Percentiles rank a stretch among this genome's conserved stretches.
These are phyloP conservation scores for Lasiurus cinereus DNA, from an alignment of 2,113 vertebrate species.

Conservation along the genomic window DNA sequence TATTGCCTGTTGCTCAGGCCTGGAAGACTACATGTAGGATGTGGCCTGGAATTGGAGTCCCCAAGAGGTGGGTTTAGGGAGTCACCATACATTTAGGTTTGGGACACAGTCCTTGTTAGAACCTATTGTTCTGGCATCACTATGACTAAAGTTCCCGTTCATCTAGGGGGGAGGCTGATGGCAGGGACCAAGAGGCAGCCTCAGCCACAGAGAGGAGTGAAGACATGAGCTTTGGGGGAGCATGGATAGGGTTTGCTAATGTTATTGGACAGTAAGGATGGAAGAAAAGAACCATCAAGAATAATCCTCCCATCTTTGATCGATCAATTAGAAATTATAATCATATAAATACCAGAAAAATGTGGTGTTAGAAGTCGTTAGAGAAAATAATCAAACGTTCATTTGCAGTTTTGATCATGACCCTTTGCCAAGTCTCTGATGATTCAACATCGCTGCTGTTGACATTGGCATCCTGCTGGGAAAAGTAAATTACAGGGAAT, in stretches of 20 bases:
- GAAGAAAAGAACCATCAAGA: neutral
- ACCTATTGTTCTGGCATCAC: neutral
- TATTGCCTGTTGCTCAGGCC: fast-evolving
- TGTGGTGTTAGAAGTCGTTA: neutral
- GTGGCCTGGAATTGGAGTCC: neutral
- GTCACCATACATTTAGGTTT: no score
- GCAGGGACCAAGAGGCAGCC: neutral
- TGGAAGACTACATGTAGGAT: fast-evolving
- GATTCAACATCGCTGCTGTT: neutral
- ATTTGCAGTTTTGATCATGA: neutral
- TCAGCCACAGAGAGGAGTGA: neutral
- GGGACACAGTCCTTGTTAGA: neutral
- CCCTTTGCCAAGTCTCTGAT: neutral
- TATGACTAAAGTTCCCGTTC: fast-evolving
- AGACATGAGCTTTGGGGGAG: neutral
- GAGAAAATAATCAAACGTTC: neutral
- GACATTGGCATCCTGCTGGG: neutral
- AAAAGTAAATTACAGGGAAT: neutral
- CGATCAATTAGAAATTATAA: neutral
- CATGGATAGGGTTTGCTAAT: fast-evolving
- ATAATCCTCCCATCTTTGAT: no score
- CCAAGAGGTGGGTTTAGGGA: fast-evolving
- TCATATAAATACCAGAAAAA: neutral
- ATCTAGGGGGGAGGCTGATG: neutral
- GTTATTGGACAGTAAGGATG: neutral